These are phyloP conservation scores for Neoniphon sammara DNA, from an alignment of 2,797 vertebrate genomes.

Conservation along the genomic window DNA sequence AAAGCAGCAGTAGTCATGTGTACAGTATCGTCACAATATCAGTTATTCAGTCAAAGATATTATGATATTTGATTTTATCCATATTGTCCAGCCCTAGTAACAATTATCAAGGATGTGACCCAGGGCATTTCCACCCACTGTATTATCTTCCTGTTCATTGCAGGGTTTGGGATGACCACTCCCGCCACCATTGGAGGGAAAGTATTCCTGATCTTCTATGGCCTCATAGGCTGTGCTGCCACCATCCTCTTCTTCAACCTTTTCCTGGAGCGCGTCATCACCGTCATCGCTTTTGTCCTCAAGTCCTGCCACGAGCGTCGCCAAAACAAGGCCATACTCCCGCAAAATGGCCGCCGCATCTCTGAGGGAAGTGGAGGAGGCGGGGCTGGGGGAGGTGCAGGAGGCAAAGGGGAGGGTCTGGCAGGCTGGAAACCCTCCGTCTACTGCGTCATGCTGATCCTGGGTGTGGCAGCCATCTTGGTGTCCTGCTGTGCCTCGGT, in stretches of 20 bases:
- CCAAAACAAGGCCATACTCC: constrained; percentile 78
- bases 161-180: constrained; percentile 97
- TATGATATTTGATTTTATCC: too few relatives aligned
- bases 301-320: constrained; percentile 88
- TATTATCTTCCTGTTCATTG: constrained; percentile 34
- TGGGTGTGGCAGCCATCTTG: constrained; percentile 88
- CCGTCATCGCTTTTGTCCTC: constrained; percentile 89
- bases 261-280: constrained; percentile 95
- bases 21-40: too few relatives aligned
- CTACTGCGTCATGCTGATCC: constrained; percentile 94
- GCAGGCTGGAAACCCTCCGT: constrained; percentile 95
- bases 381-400: constrained; percentile 50
- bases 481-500: constrained; percentile 94
- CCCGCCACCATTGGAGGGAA: constrained; percentile 92
- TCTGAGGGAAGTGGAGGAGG: constrained; percentile 56
- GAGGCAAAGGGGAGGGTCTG: constrained; percentile 74
- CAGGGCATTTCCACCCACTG: not conserved
- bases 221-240: constrained; percentile 92
- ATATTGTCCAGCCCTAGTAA: too few relatives aligned
- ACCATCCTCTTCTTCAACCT: constrained; percentile 98
- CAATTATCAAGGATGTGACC: not conserved
- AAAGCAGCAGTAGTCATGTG: too few relatives aligned
- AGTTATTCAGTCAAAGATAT: too few relatives aligned
- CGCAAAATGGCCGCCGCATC: constrained; percentile 71
- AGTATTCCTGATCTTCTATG: constrained; percentile 95